These are phyloP conservation scores for Athripsodes cinereus DNA, from an alignment of 2,888 invertebrate genomes.

Conservation along the genomic window DNA sequence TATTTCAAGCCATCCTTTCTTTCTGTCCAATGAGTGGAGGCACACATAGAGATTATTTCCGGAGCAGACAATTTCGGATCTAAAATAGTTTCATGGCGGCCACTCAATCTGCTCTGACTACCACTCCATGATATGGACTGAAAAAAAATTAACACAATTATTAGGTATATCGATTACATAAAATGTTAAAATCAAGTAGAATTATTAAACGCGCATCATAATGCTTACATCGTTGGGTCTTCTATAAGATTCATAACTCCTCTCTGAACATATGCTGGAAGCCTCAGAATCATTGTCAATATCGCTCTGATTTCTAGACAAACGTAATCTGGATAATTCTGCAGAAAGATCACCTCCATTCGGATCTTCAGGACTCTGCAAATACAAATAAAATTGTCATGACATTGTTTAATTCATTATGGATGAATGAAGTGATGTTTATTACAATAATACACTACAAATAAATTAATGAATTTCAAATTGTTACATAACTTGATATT, in stretches of 20 bases:
- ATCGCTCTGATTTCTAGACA: constrained; percentile 41
- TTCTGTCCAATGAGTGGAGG: constrained; percentile 90
- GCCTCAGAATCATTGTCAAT: constrained; percentile 86
- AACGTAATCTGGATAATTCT: constrained; percentile 35
- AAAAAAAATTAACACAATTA: constrained; percentile 19
- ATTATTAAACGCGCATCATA: too few species aligned
- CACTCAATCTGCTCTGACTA: constrained; percentile 68
- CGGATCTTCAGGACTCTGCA: constrained; percentile 48
- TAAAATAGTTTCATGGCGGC: constrained; percentile 40
- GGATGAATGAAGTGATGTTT: too few species aligned
- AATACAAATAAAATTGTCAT: neutral
- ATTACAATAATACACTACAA: too few species aligned
- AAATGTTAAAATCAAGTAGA: too few species aligned
- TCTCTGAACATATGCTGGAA: constrained; percentile 91
- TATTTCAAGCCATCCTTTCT: constrained; percentile 88
- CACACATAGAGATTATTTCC: constrained; percentile 82
- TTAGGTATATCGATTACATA: too few species aligned
- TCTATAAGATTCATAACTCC: constrained; percentile 77
- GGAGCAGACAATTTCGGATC: constrained; percentile 44
- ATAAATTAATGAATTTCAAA: too few species aligned
- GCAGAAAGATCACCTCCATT: constrained; percentile 30
- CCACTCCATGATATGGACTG: constrained; percentile 82
- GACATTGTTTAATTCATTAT: neutral
- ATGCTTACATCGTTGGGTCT: constrained; percentile 72
- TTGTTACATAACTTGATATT: too few species aligned